Evolutionary conservation across 2,113 vertebrate genomes (phyloP).

Genomic region (Martes martes): DNA sequence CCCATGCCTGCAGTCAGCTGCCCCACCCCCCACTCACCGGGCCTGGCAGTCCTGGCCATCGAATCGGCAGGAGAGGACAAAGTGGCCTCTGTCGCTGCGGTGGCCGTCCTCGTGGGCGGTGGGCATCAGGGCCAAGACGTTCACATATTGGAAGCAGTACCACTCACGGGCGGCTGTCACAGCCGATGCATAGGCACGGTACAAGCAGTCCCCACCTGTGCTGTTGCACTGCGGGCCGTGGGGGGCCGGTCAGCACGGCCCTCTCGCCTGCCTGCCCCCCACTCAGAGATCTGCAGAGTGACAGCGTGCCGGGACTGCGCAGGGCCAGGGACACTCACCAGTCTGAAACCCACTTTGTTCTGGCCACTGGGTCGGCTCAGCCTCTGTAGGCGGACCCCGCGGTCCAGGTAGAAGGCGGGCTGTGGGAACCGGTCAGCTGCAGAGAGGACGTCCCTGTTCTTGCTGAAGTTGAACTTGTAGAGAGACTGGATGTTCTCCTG

Average conservation of each 20-base stretch:
- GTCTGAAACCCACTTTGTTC: slow-evolving; percentile 74
- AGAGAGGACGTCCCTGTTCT: accelerated
- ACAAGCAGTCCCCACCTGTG: slow-evolving; percentile 74
- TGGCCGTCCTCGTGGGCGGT: not conserved
- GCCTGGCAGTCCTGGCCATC: slow-evolving; percentile 65
- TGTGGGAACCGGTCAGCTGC: accelerated
- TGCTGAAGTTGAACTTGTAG: slow-evolving; percentile 59
- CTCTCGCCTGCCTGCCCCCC: accelerated
- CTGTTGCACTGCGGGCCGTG: slow-evolving; percentile 74
- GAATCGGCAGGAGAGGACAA: slow-evolving; percentile 78
- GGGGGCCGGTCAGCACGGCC: not conserved
- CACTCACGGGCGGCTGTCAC: slow-evolving; percentile 73
- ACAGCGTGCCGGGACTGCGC: not conserved
- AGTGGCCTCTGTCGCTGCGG: not conserved
- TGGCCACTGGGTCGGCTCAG: not conserved
- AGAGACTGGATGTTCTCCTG: slow-evolving; percentile 59
- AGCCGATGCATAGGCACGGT: slow-evolving; percentile 62
- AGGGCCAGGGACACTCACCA: slow-evolving; percentile 72
- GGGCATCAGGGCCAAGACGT: slow-evolving; percentile 75
- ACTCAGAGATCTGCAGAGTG: accelerated
- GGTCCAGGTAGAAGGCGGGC: slow-evolving; percentile 63
- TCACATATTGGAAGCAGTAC: slow-evolving; percentile 81
- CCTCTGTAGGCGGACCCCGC: slow-evolving; percentile 53
- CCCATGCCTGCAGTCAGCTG: not conserved
- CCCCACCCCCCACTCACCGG: not conserved